Evolutionary conservation across 92 coral and sea anemone species (phyloP), one percentile per base, ranked within the genome.

Genomic region (Paragorgia papillata): DNA sequence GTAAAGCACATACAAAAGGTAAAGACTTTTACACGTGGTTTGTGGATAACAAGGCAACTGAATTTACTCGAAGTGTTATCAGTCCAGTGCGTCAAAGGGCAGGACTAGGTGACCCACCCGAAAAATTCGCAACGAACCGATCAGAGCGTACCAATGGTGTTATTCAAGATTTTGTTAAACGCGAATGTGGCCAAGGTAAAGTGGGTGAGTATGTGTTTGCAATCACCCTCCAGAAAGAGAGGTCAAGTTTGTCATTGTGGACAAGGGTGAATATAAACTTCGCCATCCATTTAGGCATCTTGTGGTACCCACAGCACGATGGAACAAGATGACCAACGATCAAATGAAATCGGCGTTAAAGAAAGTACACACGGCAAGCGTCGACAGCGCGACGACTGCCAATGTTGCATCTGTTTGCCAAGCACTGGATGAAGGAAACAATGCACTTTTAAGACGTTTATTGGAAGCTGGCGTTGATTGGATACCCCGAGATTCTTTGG

Each of bases 51-150:
- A 65, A 79, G 26, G 22, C 25, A 0, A 44, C 26, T 17, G 66
- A 79, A 37, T 61, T 79, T 61, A 57, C 61, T 22, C 71, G 64
- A n/a, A 77, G 73, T 56, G 84, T 78, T 33, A 78, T 78, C 66
- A 68, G 73, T 49, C 80, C 80, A 31, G 88, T 67, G 30, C 88
- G 80, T 27, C 84, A 79, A 65, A 69, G 83, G 70, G 84, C 84
- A 26, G 84, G 84, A 56, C 75, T 84, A 4, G 84, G 80, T 62
- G 61, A 74, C 83, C 75, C 88, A 17, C 88, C 84, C 19, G 75
- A 43, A 21, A 44, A 35, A 20, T 78, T 84, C 34, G 69, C 80
- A 5, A 77, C 88, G n/a, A 84, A 84, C 43, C 37, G 39, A n/a
- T n/a, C n/a, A n/a, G n/a, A n/a, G n/a, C n/a, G n/a, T n/a, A n/a